Conservation (phyloP, 2,797 vertebrate genomes). For the Malurus splendens region DNA sequence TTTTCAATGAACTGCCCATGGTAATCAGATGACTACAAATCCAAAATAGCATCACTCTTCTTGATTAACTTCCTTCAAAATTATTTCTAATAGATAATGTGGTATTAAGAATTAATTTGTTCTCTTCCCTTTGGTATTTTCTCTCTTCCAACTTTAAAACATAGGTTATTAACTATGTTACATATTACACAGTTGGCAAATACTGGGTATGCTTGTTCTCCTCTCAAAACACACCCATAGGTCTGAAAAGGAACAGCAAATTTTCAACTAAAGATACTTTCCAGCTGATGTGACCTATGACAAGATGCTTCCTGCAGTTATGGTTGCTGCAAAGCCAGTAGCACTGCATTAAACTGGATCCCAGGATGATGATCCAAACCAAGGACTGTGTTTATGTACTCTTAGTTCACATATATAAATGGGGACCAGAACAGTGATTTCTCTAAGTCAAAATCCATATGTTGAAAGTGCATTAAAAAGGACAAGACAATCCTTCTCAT, state of each 20-base stretch:
- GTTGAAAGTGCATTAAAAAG: neutral
- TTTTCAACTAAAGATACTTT: neutral
- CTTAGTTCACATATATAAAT: neutral
- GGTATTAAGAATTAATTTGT: neutral
- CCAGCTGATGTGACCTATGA: neutral
- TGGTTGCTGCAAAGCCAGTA: neutral
- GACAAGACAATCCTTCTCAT: neutral
- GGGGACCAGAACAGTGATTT: neutral
- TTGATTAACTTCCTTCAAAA: neutral
- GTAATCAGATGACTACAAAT: neutral
- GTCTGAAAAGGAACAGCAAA: neutral
- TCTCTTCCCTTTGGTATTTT: neutral
- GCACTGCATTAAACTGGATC: neutral
- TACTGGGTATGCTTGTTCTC: neutral
- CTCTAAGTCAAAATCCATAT: neutral
- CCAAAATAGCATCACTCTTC: neutral
- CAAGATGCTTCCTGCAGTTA: neutral
- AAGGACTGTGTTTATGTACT: neutral
- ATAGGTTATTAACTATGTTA: neutral
- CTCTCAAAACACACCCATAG: neutral
- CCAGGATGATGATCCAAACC: neutral
- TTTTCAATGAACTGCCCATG: neutral
- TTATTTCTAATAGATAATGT: neutral
- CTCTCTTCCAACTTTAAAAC: neutral
- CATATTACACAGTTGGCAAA: neutral